A percentile compares a stretch with the other conserved stretches of the same genome.
These are phyloP conservation scores for Coregonus sp. DNA, from an alignment of 2,797 vertebrate species.

Conservation along the genomic window DNA sequence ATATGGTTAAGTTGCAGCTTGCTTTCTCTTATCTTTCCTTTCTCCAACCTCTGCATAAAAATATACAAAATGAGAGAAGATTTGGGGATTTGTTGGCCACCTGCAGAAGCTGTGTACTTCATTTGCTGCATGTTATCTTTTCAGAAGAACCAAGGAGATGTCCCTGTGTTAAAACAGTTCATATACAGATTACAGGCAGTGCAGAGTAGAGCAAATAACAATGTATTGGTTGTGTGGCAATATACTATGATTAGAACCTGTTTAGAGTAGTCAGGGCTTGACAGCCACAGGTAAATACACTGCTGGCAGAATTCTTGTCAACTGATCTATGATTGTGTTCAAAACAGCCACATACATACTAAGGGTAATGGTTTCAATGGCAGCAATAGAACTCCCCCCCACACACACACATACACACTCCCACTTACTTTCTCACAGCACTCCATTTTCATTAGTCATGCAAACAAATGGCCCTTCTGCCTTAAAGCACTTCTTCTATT, in stretches of 20 bases:
- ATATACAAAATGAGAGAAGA: neutral
- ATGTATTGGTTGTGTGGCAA: neutral
- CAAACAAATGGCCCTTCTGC: neutral
- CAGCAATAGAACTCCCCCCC: neutral
- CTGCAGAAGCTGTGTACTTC: neutral
- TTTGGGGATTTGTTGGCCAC: neutral
- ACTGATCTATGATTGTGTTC: neutral
- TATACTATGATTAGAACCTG: neutral
- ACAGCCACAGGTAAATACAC: neutral
- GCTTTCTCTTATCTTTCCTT: neutral
- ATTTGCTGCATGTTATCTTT: neutral
- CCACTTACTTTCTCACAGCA: neutral
- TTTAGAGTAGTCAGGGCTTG: neutral
- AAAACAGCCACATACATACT: neutral
- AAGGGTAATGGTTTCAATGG: neutral
- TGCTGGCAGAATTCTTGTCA: neutral
- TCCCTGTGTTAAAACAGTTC: neutral
- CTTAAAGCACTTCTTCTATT: neutral
- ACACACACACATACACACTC: neutral
- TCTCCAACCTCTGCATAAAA: neutral
- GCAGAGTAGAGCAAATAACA: neutral
- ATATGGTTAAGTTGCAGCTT: conserved; percentile 11
- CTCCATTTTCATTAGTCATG: no score
- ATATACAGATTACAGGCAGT: neutral
- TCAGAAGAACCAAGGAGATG: neutral